These are phyloP conservation scores for Rhogogaster chlorosoma DNA, from an alignment of 2,888 invertebrate species.

Conservation along the genomic window DNA sequence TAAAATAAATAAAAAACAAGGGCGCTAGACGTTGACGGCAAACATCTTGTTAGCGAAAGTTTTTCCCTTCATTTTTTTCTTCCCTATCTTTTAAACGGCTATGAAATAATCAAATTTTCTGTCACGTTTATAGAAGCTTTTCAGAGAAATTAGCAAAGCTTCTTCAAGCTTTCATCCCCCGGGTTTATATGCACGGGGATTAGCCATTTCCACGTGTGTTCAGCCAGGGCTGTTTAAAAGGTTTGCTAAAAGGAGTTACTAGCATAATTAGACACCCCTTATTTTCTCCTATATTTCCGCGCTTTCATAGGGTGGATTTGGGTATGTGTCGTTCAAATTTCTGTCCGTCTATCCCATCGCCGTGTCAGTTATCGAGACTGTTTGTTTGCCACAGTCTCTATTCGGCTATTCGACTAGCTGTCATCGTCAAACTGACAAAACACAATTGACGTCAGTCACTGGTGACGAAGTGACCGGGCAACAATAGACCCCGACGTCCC, in stretches of 20 bases:
- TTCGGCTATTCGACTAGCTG: not conserved
- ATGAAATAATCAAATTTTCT: slow-evolving; percentile 17
- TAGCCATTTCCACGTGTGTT: not conserved
- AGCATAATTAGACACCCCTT: not conserved
- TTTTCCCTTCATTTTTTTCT: not conserved
- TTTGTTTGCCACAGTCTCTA: not conserved
- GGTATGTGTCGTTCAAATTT: not conserved
- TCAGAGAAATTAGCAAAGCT: slow-evolving; percentile 12
- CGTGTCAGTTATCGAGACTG: not conserved
- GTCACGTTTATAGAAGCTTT: not conserved
- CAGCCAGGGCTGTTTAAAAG: not conserved
- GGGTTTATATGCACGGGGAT: not conserved
- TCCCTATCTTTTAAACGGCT: not conserved
- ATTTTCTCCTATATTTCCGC: not conserved
- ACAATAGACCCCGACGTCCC: slow-evolving; percentile 24
- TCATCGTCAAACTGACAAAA: slow-evolving; percentile 28
- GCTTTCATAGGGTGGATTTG: not conserved
- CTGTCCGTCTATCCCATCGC: not conserved
- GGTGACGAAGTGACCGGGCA: slow-evolving; percentile 31
- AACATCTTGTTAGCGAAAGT: slow-evolving; percentile 24
- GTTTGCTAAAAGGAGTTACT: not conserved
- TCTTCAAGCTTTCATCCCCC: not conserved
- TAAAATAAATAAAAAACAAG: not conserved
- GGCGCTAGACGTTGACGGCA: slow-evolving; percentile 9
- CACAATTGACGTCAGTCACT: slow-evolving; percentile 39